Base-by-base conservation (phyloP, 1,140 invertebrate genomes). In the Drosophila guanche region DNA sequence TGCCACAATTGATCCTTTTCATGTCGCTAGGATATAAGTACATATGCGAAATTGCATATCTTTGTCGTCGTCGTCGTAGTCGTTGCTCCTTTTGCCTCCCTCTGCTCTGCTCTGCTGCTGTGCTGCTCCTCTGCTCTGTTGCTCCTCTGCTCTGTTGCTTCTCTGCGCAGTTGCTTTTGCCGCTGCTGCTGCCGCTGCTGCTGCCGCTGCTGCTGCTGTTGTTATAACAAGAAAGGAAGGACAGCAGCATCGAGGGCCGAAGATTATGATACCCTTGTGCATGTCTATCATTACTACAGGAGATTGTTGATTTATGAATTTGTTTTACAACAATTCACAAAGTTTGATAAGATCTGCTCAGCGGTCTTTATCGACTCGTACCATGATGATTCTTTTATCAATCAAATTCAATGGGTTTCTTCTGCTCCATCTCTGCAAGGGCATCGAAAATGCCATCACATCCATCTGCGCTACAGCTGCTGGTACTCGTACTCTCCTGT, bases 21-120 rank as follows among this genome's bases (percentile, higher is more conserved):
- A 88, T 88, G 83, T 88, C 83, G 84, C 83, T 88, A 76, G 83
- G 83, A 88, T 88, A 88, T 88, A 88, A 88, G 83, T 88, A 88
- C 83, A 88, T 88, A 88, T 88, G 84, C 83, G 84, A 88, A 88
- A 88, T 88, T 88, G 83, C 83, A 88, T 88, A 88, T 88, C 83
- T 88, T 89, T 88, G 83, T 81, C 78, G 77, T 70, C 59, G 73
- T 88, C 83, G 88, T 89, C 89, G 83, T 75, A 69, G 77, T 70
- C 63, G 73, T 54, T 78, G 73, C 78, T 51, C 56, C 63, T 74
- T 69, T 74, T 55, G 55, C 25, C 37, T 54, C 45, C 51, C 48
- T 47, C 33, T 40, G 37, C 59, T 51, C 43, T 46, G 37, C 40
- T 42, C 16, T 25, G 50, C 41, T 53, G 48, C 41, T 46, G 54